These are phyloP conservation scores for Prietella phreatophila DNA, from an alignment of 2,113 vertebrate species.

Conservation along the genomic window DNA sequence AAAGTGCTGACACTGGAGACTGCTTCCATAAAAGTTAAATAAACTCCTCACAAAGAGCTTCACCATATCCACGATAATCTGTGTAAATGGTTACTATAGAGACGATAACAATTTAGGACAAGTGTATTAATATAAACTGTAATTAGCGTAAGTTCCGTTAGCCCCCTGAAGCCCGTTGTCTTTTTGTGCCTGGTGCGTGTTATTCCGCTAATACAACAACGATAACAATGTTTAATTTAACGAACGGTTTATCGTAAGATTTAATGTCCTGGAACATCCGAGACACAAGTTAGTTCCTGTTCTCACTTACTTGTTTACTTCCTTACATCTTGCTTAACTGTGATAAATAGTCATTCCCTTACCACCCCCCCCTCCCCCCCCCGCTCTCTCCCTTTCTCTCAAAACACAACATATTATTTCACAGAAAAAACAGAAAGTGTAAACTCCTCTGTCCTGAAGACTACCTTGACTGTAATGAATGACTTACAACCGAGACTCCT, in stretches of 20 bases:
- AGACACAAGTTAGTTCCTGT: background rate
- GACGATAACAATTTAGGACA: too few species aligned
- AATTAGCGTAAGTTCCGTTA: background rate
- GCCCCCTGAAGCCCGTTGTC: background rate
- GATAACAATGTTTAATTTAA: background rate
- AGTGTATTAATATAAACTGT: too few species aligned
- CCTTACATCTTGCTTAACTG: background rate
- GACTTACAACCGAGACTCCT: background rate
- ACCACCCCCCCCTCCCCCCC: background rate
- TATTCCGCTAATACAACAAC: background rate
- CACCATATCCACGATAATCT: background rate
- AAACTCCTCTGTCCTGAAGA: background rate
- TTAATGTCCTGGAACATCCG: background rate
- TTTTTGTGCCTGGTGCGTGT: background rate
- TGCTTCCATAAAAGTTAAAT: background rate
- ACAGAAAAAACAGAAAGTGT: background rate
- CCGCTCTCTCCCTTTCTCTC: background rate
- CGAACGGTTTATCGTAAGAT: background rate
- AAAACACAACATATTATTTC: background rate
- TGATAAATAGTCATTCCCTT: background rate
- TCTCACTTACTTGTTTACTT: background rate
- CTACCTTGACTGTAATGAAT: background rate
- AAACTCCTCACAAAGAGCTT: background rate
- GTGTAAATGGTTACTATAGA: too few species aligned
- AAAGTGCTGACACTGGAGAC: background rate